Base-by-base conservation (phyloP, 2,113 vertebrate species). In the Hyla sarda region DNA sequence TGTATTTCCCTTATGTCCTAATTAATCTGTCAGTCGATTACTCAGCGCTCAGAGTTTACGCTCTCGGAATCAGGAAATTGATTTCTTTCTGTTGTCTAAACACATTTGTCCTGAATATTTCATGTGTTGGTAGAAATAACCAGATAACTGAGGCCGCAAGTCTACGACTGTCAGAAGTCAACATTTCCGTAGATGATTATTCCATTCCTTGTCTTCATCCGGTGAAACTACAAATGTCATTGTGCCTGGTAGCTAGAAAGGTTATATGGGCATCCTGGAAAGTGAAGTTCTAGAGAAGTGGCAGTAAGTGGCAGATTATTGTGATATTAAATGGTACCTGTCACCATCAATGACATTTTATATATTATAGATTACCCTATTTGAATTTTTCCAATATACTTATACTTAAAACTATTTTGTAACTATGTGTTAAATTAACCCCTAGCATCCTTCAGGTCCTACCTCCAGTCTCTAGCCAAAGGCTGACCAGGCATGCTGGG, bases 21-120 rank as follows among this genome's bases (percentile, higher is more conserved):
- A 84, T 84, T 62, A 84, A 84, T 84, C 41, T 7, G 50, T 34
- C 52, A 19, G 30, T 2, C 52, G 25, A 84, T 84, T 75, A 72
- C 71, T 82, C 65, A 54, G 81, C 65, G 6, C 50, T 41, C 19
- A 13, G 23, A 58, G 54, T 74, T 60, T 60, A 30, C 56, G 34
- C 71, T 23, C 12, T 34, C 41, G 25, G 71, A 73, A 60, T 74
- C 52, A 60, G 56, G 62, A 83, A 34, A 83, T 52, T 72, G 67
- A 74, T 72, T 62, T 75, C 72, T 58, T 74, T 58, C 69, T 25
- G 12, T 13, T 16, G 67, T 47, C 82, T 23, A 60, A 74, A 32
- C 52, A 60, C 50, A 75, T 25, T 54, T 41, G 48, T 82, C n/a
- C 19, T 62, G 48, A 45, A 84, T 58, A 84, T 75, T 45, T 75